These are phyloP conservation scores for Dasypogon diadema DNA, from an alignment of 2,888 invertebrate genomes.

Conservation along the genomic window DNA sequence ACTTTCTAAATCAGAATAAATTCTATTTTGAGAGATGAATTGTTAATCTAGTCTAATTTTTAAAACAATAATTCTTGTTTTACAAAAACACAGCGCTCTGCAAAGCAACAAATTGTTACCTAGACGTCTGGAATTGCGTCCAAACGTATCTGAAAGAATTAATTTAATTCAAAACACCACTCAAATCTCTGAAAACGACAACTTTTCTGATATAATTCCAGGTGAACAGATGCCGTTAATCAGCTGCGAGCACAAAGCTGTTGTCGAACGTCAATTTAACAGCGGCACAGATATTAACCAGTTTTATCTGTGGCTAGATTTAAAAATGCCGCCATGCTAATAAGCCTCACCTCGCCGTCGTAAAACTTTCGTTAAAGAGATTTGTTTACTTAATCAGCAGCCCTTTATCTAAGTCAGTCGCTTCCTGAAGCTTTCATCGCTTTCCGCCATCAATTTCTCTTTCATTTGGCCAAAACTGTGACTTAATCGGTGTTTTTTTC, in stretches of 20 bases:
- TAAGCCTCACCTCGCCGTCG: neutral
- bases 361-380: neutral
- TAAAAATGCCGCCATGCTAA: neutral
- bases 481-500: neutral
- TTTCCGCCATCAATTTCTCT: no score
- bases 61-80: no score
- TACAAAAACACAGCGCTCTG: no score
- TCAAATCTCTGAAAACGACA: no score
- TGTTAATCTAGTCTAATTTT: no score
- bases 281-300: neutral
- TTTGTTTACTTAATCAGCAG: conserved; percentile 4
- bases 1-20: no score
- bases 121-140: no score
- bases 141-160: conserved; percentile 8
- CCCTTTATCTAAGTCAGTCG: neutral
- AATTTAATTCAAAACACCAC: neutral
- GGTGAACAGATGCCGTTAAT: neutral
- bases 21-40: no score
- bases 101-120: no score
- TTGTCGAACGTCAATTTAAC: neutral
- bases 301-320: neutral
- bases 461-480: neutral
- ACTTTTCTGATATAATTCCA: no score
- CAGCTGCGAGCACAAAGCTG: neutral
- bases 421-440: neutral